phyloP scores from a whole-genome alignment of 2,113 vertebrate genomes.

The Cottus gobio region DNA sequence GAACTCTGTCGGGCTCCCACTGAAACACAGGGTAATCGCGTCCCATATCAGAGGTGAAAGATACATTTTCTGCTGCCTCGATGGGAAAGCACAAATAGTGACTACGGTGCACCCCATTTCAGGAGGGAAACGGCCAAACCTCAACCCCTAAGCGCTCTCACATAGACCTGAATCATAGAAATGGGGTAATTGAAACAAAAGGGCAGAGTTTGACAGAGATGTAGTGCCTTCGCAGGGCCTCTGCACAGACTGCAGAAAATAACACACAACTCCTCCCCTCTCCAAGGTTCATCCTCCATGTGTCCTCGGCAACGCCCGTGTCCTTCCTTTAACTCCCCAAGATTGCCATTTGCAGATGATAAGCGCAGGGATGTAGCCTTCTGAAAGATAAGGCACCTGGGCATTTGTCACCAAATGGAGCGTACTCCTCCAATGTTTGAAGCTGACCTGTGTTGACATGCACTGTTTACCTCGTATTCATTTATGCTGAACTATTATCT shows the following conservation, averaged over 20 bases:
- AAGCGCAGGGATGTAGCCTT: constrained; percentile 62
- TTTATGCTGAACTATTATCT: constrained; percentile 72
- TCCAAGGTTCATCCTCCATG: constrained; percentile 65
- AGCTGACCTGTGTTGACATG: constrained; percentile 71
- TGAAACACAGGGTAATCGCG: constrained; percentile 61
- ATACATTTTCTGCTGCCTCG: constrained; percentile 53
- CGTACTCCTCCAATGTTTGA: constrained; percentile 62
- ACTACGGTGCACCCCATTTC: constrained; percentile 33
- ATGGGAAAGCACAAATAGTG: constrained; percentile 41
- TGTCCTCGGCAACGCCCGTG: constrained; percentile 60
- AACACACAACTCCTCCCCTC: constrained; percentile 69
- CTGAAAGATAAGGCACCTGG: constrained; percentile 67
- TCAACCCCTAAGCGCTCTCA: constrained; percentile 61
- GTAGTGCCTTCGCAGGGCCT: constrained; percentile 65
- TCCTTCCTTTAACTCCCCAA: constrained; percentile 68
- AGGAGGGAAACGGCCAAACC: constrained; percentile 46
- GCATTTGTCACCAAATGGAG: constrained; percentile 78
- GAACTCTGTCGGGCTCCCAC: not conserved
- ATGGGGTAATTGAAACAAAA: constrained; percentile 82
- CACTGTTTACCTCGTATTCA: constrained; percentile 75
- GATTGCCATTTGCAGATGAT: constrained; percentile 75
- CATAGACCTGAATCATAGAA: constrained; percentile 75
- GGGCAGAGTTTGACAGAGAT: constrained; percentile 81
- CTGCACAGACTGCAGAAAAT: constrained; percentile 77
- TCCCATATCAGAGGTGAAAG: constrained; percentile 59